phyloP scores from a whole-genome alignment of 2,888 invertebrate species.

The Macaria liturata region DNA sequence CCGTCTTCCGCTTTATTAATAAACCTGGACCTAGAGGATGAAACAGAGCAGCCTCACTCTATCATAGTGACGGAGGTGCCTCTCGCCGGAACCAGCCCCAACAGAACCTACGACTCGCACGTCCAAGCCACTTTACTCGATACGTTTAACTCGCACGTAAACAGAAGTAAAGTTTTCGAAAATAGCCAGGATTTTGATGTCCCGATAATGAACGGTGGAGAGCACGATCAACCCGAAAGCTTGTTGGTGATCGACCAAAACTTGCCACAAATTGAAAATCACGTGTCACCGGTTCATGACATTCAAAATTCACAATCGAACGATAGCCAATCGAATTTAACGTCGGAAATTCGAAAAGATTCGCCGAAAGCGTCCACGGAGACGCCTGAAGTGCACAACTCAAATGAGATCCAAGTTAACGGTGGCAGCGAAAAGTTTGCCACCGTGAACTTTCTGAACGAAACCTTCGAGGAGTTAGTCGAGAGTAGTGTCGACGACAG shows the following conservation, averaged over 20 bases:
- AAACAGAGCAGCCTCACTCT: conserved; percentile 74
- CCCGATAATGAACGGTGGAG: conserved; percentile 39
- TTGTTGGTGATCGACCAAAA: conserved; percentile 20
- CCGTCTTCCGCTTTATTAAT: conserved; percentile 54
- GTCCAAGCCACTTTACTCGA: conserved; percentile 37
- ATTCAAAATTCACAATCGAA: conserved; percentile 12
- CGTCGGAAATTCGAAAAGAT: conserved; percentile 19
- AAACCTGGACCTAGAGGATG: conserved; percentile 65
- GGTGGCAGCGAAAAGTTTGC: conserved; percentile 66
- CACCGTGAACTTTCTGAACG: conserved; percentile 68
- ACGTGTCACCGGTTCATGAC: conserved; percentile 15
- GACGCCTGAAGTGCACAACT: conserved; percentile 4
- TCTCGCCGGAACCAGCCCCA: conserved; percentile 51
- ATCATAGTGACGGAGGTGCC: conserved; percentile 71
- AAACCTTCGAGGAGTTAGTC: conserved; percentile 70
- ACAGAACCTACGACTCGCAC: conserved; percentile 53
- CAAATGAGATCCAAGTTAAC: conserved; percentile 44
- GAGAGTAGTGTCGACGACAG: conserved; percentile 75
- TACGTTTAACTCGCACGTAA: conserved; percentile 53
- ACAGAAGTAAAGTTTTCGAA: conserved; percentile 23
- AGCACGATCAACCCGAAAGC: conserved; percentile 25
- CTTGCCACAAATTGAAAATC: conserved; percentile 11
- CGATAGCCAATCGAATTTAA: conserved; percentile 1
- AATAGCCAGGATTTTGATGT: conserved; percentile 27
- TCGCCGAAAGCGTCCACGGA: conserved; percentile 33